Percentiles rank a stretch among this genome's conserved stretches.
phyloP scores from a whole-genome alignment of 2,113 vertebrate genomes.

The Ctenodactylus gundi region DNA sequence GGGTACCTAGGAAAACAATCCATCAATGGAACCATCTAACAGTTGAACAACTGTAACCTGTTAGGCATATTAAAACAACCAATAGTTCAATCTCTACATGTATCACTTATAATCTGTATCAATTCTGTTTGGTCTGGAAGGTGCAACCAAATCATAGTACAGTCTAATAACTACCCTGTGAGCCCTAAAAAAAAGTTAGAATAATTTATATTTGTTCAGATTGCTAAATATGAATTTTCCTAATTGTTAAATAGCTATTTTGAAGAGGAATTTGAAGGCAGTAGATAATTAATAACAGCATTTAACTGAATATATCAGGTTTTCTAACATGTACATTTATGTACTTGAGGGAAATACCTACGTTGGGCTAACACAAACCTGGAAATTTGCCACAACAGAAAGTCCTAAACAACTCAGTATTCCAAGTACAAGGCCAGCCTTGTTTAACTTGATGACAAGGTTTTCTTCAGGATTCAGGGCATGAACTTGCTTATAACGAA shows the following conservation, averaged over 20 bases:
- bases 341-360: slow-evolving; percentile 20
- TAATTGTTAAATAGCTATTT: neutral
- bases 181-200: neutral
- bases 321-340: neutral
- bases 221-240: neutral
- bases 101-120: slow-evolving; percentile 6
- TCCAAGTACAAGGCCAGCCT: slow-evolving; percentile 87
- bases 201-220: neutral
- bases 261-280: neutral
- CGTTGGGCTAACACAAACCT: slow-evolving; percentile 82
- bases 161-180: neutral
- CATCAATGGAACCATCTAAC: neutral
- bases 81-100: neutral
- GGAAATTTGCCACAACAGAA: slow-evolving; percentile 93
- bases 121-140: neutral
- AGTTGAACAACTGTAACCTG: neutral
- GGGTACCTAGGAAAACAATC: neutral
- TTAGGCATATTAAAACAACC: neutral
- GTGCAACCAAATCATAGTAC: neutral
- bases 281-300: neutral
- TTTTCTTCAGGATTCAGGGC: slow-evolving; percentile 82
- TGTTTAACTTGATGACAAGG: slow-evolving; percentile 84
- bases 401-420: slow-evolving; percentile 92
- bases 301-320: neutral
- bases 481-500: slow-evolving; percentile 93